Conservation (phyloP, 2,113 vertebrate genomes). For the Hyperopisus bebe region DNA sequence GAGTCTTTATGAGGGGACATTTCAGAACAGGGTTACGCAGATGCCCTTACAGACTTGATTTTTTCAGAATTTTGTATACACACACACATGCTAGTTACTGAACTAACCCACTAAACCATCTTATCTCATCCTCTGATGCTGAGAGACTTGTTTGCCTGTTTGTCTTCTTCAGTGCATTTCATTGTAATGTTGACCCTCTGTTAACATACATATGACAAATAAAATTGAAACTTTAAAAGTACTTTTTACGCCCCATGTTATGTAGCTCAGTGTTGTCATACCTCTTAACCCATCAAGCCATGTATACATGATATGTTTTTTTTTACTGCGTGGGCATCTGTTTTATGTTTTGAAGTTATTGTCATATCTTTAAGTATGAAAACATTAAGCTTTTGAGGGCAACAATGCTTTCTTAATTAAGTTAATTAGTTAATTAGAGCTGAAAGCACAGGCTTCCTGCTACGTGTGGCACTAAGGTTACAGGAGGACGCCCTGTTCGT, state of each 20-base stretch:
- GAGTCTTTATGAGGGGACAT: neutral
- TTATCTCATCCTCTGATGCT: neutral
- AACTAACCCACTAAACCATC: neutral
- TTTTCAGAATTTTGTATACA: neutral
- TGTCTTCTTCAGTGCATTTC: too few relatives aligned
- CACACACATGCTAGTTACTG: neutral
- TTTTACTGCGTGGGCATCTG: neutral
- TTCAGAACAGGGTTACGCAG: neutral
- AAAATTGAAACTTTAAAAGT: neutral
- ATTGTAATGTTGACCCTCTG: too few relatives aligned
- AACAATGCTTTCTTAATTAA: neutral
- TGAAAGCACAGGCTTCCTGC: neutral
- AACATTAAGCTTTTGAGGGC: neutral
- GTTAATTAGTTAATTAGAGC: neutral
- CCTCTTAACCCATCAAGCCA: neutral
- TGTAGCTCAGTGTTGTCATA: neutral
- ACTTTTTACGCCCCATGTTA: neutral
- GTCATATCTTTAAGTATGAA: neutral
- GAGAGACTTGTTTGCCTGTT: too few relatives aligned
- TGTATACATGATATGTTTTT: neutral
- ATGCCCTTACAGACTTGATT: neutral
- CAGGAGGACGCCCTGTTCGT: neutral
- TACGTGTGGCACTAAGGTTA: neutral
- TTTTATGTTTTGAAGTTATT: neutral
- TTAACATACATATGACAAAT: too few relatives aligned